A percentile compares a stretch with the other conserved stretches of the same genome.
Evolutionary conservation across 2,113 vertebrate genomes (phyloP).

Genomic region (Podarcis raffonei): DNA sequence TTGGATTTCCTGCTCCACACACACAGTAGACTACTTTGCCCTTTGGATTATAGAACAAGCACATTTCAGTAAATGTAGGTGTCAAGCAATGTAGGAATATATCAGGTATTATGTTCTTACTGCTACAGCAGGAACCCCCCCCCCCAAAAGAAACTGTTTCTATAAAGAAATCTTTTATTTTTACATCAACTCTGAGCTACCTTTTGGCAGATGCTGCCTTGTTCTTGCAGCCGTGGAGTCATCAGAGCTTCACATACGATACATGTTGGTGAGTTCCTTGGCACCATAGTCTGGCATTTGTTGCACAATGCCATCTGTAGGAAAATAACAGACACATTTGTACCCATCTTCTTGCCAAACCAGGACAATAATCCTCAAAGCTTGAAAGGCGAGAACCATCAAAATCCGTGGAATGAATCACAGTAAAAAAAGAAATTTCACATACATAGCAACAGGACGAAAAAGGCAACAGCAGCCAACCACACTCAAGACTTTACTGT

Average conservation of each 20-base stretch:
- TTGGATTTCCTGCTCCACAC: conserved; percentile 86
- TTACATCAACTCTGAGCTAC: conserved; percentile 64
- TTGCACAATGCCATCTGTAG: conserved; percentile 81
- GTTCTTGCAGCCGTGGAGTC: conserved; percentile 77
- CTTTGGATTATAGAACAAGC: conserved; percentile 73
- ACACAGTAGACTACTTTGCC: conserved; percentile 79
- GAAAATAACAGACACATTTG: conserved; percentile 4
- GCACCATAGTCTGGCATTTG: conserved; percentile 82
- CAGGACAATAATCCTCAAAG: not conserved
- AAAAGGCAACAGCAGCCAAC: too few species aligned
- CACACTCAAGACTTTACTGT: too few species aligned
- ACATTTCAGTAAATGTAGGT: not conserved
- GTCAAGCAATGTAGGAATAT: not conserved
- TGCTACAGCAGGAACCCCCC: not conserved
- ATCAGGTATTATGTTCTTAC: not conserved
- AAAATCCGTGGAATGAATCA: too few species aligned
- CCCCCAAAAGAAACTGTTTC: not conserved
- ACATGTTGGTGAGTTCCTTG: conserved; percentile 81
- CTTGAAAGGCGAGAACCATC: too few species aligned
- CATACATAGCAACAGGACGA: too few species aligned
- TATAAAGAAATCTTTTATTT: not conserved
- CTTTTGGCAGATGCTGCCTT: conserved; percentile 74
- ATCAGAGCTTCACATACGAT: conserved; percentile 87
- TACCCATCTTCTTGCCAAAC: not conserved
- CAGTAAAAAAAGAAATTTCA: too few species aligned